Evolutionary conservation across 2,888 invertebrate species (phyloP), one percentile per base, ranked within the genome.

Genomic region (Plagodis dolabraria): DNA sequence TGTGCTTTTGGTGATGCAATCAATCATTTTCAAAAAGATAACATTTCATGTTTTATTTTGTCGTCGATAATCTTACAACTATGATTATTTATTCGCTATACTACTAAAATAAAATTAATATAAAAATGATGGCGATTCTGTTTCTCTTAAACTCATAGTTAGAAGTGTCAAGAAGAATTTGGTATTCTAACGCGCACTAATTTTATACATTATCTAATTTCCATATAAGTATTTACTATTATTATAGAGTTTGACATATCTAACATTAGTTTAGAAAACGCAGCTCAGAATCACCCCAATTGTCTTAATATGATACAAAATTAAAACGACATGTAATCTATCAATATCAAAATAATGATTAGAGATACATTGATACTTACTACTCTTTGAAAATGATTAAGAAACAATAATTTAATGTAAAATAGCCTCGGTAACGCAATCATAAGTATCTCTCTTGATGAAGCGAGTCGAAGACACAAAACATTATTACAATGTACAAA

Each of bases 1-100:
- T 22, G 22, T 22, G 22, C 22, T 22, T 40, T 10, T 40, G 10
- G 10, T 22, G 12, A 34, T 40, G 33, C 10, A 48, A 53, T 76
- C 74, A 76, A 76, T 76, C 74, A 76, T 70, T 74, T 74, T 70
- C 74, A 70, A 72, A 62, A 72, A 72, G 54, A 35, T 44, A 12
- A 44, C 0, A 47, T 55, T 60, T 10, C n/a, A n/a, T 42, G 10
- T 33, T 33, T 9, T 33, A 8, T 38, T 36, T 10, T 10, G 33
- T 2, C 33, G 42, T 33, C 40, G 33, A 22, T 6, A 22, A 22
- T 10, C 5, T 12, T 8, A 45, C 4, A 22, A 22, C 22, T 22
- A 22, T 22, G 4, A 22, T 22, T 22, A 22, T 22, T 22, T 22
- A 22, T 22, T 22, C 1, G 22, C 22, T n/a, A n/a, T n/a, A n/a